Conservation (phyloP, 2,888 invertebrate species). For the Cephus pygmeus region DNA sequence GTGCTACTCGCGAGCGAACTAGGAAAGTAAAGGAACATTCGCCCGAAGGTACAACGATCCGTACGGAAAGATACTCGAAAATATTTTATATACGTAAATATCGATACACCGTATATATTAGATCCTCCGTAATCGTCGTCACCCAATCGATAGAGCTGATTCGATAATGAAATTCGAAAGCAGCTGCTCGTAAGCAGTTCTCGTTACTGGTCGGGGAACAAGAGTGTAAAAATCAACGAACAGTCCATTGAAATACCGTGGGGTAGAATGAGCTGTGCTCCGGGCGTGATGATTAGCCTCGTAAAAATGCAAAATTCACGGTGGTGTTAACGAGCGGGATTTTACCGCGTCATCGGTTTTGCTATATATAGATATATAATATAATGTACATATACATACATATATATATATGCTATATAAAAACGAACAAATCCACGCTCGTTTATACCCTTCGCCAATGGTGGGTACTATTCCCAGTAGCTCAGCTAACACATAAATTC, state of each 20-base stretch:
- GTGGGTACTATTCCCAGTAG: slow-evolving; percentile 31
- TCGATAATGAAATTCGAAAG: background rate
- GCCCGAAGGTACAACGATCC: background rate
- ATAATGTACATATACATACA: background rate
- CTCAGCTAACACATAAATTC: slow-evolving; percentile 58
- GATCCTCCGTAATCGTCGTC: background rate
- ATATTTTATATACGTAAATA: background rate
- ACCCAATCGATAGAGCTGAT: background rate
- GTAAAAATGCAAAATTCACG: slow-evolving; percentile 4
- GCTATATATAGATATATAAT: background rate
- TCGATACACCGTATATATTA: background rate
- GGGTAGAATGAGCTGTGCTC: background rate
- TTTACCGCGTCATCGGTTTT: background rate
- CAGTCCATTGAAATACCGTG: background rate
- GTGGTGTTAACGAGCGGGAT: background rate
- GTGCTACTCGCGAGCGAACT: background rate
- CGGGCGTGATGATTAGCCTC: slow-evolving; percentile 2
- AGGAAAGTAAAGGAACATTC: background rate
- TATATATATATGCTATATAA: background rate
- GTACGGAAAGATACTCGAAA: background rate
- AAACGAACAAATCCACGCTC: slow-evolving; percentile 26
- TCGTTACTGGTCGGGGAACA: background rate
- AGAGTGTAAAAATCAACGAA: background rate
- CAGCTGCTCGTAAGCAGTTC: background rate
- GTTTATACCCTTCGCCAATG: slow-evolving; percentile 1